Conservation (phyloP, 2,113 vertebrate genomes). For the Podarcis raffonei region DNA sequence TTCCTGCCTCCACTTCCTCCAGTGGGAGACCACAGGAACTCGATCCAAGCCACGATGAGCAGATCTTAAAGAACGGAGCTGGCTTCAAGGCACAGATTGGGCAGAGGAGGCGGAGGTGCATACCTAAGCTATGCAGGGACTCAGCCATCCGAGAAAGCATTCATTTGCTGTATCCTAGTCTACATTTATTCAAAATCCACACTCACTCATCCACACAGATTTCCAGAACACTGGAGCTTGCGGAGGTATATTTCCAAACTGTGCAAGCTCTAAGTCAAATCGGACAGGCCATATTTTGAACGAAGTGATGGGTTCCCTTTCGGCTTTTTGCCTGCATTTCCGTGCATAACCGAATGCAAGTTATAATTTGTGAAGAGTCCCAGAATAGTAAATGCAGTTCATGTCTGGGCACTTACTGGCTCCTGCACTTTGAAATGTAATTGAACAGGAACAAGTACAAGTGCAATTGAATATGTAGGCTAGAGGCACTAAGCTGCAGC, state of each 20-base stretch:
- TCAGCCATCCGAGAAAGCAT: background rate
- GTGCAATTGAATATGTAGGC: constrained; percentile 86
- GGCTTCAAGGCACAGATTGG: background rate
- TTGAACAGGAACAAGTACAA: constrained; percentile 89
- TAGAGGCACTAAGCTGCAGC: constrained; percentile 82
- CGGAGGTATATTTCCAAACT: constrained; percentile 52
- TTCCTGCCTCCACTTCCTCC: background rate
- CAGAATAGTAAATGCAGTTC: constrained; percentile 79
- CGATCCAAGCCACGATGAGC: background rate
- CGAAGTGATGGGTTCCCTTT: constrained; percentile 64
- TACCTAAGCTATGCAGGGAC: constrained; percentile 9
- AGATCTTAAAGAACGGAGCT: background rate
- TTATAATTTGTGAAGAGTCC: constrained; percentile 75
- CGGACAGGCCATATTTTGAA: constrained; percentile 50
- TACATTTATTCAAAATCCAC: constrained; percentile 44
- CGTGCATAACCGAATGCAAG: constrained; percentile 47
- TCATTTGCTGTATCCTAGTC: constrained; percentile 31
- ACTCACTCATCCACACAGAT: constrained; percentile 26
- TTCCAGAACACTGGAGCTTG: constrained; percentile 53
- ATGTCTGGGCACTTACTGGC: constrained; percentile 73
- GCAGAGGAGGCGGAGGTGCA: constrained; percentile 32
- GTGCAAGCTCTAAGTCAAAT: constrained; percentile 62
- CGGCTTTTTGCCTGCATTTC: constrained; percentile 65
- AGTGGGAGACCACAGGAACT: background rate
- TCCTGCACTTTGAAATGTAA: constrained; percentile 84